phyloP scores from a whole-genome alignment of 1,140 invertebrate species.

The Schmidtea mediterranea region DNA sequence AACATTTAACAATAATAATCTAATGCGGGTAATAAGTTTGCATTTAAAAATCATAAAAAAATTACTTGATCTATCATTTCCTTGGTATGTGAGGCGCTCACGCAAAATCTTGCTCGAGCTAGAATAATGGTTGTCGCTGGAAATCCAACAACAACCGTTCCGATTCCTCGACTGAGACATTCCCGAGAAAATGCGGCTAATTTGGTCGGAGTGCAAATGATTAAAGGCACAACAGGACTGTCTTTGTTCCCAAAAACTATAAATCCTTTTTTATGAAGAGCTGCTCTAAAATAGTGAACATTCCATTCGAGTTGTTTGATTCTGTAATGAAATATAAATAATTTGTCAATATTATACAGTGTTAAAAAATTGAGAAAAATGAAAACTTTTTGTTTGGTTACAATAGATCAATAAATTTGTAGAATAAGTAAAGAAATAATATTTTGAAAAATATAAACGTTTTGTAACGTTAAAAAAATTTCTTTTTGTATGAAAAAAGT shows the following conservation, averaged over 20 bases:
- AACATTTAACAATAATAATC: too few species aligned
- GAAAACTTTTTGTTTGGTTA: too few species aligned
- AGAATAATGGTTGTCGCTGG: slow-evolving; percentile 80
- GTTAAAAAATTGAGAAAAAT: not conserved
- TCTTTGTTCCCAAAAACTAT: slow-evolving; percentile 83
- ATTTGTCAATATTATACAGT: not conserved
- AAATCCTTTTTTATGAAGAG: slow-evolving; percentile 62
- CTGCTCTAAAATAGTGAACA: slow-evolving; percentile 54
- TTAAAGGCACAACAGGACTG: slow-evolving; percentile 77
- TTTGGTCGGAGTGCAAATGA: slow-evolving; percentile 73
- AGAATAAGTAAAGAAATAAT: too few species aligned
- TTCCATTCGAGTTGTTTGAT: slow-evolving; percentile 44
- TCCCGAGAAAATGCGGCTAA: slow-evolving; percentile 54
- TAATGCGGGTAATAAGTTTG: too few species aligned
- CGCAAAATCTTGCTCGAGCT: slow-evolving; percentile 69
- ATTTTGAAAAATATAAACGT: too few species aligned
- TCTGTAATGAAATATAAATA: not conserved
- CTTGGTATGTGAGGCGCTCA: slow-evolving; percentile 78
- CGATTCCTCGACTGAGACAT: slow-evolving; percentile 50
- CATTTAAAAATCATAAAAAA: too few species aligned
- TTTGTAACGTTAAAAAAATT: too few species aligned
- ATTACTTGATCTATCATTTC: slow-evolving; percentile 63
- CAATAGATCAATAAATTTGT: too few species aligned
- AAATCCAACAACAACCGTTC: slow-evolving; percentile 79
- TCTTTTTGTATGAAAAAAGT: too few species aligned